A percentile compares a stretch with the other conserved stretches of the same genome.
Conservation (phyloP, 2,113 vertebrate genomes). For the Alethe castanea region DNA sequence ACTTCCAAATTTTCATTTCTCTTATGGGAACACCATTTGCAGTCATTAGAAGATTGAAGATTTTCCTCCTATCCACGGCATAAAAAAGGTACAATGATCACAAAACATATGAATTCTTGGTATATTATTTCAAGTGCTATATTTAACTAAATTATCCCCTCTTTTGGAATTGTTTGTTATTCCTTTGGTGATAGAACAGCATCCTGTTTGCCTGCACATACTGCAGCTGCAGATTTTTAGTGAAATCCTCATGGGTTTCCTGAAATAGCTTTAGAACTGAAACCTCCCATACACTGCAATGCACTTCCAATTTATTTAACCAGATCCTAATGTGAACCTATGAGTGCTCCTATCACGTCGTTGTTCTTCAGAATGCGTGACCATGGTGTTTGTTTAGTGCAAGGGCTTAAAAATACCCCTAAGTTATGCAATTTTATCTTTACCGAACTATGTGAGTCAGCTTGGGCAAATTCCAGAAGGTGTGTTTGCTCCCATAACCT, state of each 20-base stretch:
- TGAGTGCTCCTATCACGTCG: background rate
- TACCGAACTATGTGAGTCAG: background rate
- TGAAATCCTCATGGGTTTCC: constrained; percentile 60
- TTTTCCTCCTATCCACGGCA: background rate
- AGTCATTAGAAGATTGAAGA: background rate
- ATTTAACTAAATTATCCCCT: constrained; percentile 58
- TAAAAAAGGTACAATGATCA: constrained; percentile 4
- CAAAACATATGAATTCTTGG: background rate
- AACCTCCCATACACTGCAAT: background rate
- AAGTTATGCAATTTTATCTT: background rate
- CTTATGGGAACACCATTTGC: background rate
- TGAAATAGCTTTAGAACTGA: constrained; percentile 34
- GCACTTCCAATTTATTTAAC: background rate
- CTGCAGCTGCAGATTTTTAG: constrained; percentile 52
- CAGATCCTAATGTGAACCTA: background rate
- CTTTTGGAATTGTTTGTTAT: constrained; percentile 65
- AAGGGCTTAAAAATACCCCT: background rate
- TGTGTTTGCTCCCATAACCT: background rate
- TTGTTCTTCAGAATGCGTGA: background rate
- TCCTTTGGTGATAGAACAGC: constrained; percentile 59
- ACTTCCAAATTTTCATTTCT: background rate
- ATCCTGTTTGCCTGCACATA: constrained; percentile 62
- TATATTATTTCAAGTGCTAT: constrained; percentile 47
- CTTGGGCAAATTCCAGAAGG: background rate
- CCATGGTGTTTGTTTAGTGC: background rate